Evolutionary conservation across 2,888 invertebrate species (phyloP), one percentile per base, ranked within the genome.

Genomic region (Drosophila prostipennis): DNA sequence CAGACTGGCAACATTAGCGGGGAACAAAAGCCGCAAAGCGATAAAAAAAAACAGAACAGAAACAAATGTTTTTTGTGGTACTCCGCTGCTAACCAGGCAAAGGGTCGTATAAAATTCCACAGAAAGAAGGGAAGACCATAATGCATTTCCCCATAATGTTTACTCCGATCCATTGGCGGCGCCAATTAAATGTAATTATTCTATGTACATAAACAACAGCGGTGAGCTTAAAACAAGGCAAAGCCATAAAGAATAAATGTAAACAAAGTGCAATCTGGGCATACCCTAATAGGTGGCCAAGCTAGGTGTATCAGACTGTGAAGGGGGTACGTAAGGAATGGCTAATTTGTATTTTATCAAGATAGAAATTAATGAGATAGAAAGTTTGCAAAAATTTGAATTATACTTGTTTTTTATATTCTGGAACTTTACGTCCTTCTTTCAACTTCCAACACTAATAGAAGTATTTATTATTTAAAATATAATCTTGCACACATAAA

Each of bases 181-280:
- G 46, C 45, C 87, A 83, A 87, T 87, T 87, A 87, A 72, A 55
- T 79, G 57, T 83, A 83, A 83, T 83, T 83, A 76, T 79, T 65
- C 67, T 65, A 55, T 56, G 56, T 65, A 60, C 64, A 69, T 61
- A 54, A 36, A 53, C 39, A 60, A 59, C 59, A 48, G 39, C 45
- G 49, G 34, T 26, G 42, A 51, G 67, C 59, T 26, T 37, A 56
- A 55, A 82, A 83, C 81, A 80, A 80, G 76, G 60, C 56, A 84
- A 84, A 72, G 75, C 75, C 75, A 82, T 75, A 85, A 85, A 77
- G 79, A 68, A 78, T 72, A 69, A 69, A 69, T 51, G 69, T 51
- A 82, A 82, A 86, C 73, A 81, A 73, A 81, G 64, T 79, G 80
- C 78, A 86, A 69, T 71, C 55, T 71, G 46, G 26, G 26, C 26